Evolutionary conservation across 2,113 vertebrate genomes (phyloP), one percentile per base, ranked within the genome.

Genomic region (Puma concolor): DNA sequence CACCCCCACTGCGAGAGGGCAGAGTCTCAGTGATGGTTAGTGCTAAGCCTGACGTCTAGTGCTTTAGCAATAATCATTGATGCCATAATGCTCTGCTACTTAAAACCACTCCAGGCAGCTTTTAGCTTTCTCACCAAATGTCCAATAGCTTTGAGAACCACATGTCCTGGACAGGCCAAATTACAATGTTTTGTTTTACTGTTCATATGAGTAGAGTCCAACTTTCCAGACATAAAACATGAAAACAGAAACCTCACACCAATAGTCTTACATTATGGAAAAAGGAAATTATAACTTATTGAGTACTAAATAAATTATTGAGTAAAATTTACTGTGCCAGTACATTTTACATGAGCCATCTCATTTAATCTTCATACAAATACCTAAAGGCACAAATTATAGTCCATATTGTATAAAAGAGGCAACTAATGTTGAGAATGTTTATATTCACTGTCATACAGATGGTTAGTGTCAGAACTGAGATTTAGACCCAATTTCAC

Each of bases 211-310:
- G 50, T 94, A 36, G 41, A 95, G 13, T 71, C 89, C 48, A 84
- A 88, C 27, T 38, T 94, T 88, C 94, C 95, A 97, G 85, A n/a
- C 92, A 82, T 91, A 92, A 95, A 93, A 96, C 71, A 84, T 76
- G 88, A 92, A 98, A 96, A 79, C 10, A 48, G 63, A 11, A 71
- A 74, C 41, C 80, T 60, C 36, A 63, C 63, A 96, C 13, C 38
- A 95, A 69, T 7, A 85, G 33, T 38, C 4, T n/a, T 36, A 57
- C 79, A 77, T 96, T 25, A 94, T n/a, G 38, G 80, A 76, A 77
- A 82, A 95, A 60, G 48, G 21, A 85, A 84, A 95, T 69, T 25
- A 93, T 52, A 80, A 83, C 85, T 21, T 57, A 88, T n/a, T 50
- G 64, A 66, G 25, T 84, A 48, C 15, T 54, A 71, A 95, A 74